Evolutionary conservation across 2,113 vertebrate genomes (phyloP), one percentile per base, ranked within the genome.

Genomic region (Columbina picui): DNA sequence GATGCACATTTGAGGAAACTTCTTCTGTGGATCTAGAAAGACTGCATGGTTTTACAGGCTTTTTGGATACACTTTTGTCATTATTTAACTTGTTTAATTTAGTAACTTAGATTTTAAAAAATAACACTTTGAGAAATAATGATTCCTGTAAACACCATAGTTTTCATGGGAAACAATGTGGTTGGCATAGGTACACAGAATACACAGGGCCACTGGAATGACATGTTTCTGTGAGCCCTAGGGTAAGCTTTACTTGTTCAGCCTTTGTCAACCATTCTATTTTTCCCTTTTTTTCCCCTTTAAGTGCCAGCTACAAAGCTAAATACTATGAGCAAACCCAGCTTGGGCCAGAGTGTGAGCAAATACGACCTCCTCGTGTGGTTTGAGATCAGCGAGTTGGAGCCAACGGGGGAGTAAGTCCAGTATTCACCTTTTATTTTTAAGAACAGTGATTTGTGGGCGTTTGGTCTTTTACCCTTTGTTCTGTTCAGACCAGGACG

Each of bases 351-450:
- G 96, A 99, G 99, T 32, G 98, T 99, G 98, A 99, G 99, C 99
- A 99, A 99, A 90, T 99, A 99, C 1, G 99, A 99, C 92, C 99
- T 99, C 68, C 98, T 99, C 55, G 99, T 99, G 57, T 99, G 99
- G 99, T 99, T 99, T 97, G 99, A 99, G 98, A 99, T 99, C 98
- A 99, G 99, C 29, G 99, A 99, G 82, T 96, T 99, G 98, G 99
- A 99, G 97, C 99, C 99, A 34, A 99, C 99, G 1, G 99, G 99
- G 98, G 99, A 99, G 99, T 99, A 98, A 99, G 99, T 99, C 10
- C 41, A 50, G 1, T 49, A 55, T 84, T 64, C 9, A 67, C 86
- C 14, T 23, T 68, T 22, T 27, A 2, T 75, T 38, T 84, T 88
- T 65, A 83, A 47, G 30, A 64, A 10, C 5, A 7, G 36, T 12